Percentiles rank a stretch among this genome's conserved stretches.
Evolutionary conservation across 2,888 invertebrate genomes (phyloP).

Genomic region (Strigamia transsilvanica): DNA sequence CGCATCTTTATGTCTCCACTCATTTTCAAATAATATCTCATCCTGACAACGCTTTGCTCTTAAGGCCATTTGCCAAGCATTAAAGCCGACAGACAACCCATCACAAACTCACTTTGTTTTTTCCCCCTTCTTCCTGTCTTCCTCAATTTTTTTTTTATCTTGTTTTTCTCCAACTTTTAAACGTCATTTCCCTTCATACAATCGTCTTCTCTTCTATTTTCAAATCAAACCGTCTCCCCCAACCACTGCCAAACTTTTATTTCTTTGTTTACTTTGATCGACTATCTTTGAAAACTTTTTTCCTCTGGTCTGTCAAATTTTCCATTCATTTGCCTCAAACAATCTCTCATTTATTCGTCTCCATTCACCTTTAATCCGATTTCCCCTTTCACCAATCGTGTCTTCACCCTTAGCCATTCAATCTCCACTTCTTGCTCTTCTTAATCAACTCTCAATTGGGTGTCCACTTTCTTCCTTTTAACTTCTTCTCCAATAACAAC

Average conservation of each 20-base stretch:
- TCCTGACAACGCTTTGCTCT: slow-evolving; percentile 33
- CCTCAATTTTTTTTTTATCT: background rate
- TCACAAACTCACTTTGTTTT: background rate
- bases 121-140: background rate
- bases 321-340: background rate
- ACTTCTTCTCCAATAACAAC: background rate
- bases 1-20: slow-evolving; percentile 15
- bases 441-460: slow-evolving; percentile 14
- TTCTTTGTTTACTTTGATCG: background rate
- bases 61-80: slow-evolving; percentile 28
- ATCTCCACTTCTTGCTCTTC: background rate
- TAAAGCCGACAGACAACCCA: background rate
- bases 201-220: background rate
- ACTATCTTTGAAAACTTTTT: background rate
- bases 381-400: slow-evolving; percentile 3
- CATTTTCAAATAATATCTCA: slow-evolving; percentile 39
- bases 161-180: slow-evolving; percentile 7
- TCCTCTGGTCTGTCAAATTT: background rate
- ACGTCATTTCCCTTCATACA: background rate
- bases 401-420: background rate
- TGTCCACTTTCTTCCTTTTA: slow-evolving; percentile 12
- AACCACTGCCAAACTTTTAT: background rate
- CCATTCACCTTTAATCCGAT: slow-evolving; percentile 41
- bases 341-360: slow-evolving; percentile 23
- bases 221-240: background rate